A percentile compares a stretch with the other conserved stretches of the same genome.
Evolutionary conservation across 2,797 vertebrate genomes (phyloP).

Genomic region (Tachyglossus aculeatus): DNA sequence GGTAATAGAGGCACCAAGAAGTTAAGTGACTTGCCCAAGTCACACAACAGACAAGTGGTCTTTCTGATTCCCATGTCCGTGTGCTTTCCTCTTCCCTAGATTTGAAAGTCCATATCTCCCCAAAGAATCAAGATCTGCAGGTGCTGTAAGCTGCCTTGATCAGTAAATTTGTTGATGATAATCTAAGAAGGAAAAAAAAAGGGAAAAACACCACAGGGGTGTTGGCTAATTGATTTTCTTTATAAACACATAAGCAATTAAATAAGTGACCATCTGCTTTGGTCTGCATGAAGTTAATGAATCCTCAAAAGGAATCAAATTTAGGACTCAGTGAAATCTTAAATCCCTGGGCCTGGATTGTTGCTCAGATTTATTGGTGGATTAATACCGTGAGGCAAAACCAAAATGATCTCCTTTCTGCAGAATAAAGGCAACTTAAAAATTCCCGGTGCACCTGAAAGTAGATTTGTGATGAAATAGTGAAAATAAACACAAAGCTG

Average conservation of each 20-base stretch:
- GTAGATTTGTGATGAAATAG: neutral
- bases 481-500: neutral
- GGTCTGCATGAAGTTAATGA: constrained; percentile 62
- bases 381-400: constrained; percentile 13
- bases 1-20: neutral
- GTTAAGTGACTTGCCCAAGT: neutral
- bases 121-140: rapidly evolving
- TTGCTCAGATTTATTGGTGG: constrained; percentile 6
- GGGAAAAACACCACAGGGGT: constrained; percentile 62
- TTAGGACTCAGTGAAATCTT: constrained; percentile 60
- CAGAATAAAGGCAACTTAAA: constrained; percentile 33
- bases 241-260: constrained; percentile 72
- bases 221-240: constrained; percentile 69
- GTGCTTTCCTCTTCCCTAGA: neutral
- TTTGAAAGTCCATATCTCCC: neutral
- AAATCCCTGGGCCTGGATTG: constrained; percentile 28
- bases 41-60: neutral
- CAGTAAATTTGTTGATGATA: constrained; percentile 51
- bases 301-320: constrained; percentile 58
- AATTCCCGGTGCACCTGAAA: neutral
- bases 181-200: constrained; percentile 54
- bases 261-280: constrained; percentile 63
- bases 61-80: neutral
- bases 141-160: constrained; percentile 42
- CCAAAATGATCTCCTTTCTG: constrained; percentile 6